Conservation (phyloP, 2,797 vertebrate genomes). For the Vultur gryphus region DNA sequence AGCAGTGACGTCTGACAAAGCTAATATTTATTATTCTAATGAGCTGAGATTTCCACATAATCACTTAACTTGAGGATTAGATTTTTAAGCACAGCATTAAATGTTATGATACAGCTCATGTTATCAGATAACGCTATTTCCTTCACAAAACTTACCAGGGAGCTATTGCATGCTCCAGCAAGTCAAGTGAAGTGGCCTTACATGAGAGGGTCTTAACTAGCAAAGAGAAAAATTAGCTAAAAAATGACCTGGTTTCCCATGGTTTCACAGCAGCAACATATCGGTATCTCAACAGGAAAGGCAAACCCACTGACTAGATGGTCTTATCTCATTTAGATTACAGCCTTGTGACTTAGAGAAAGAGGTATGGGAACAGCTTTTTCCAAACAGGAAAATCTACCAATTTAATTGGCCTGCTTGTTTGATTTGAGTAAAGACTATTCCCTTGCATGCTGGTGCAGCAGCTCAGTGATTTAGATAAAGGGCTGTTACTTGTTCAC, state of each 20-base stretch:
- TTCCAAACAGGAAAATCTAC: neutral
- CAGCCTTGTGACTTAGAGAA: neutral
- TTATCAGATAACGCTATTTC: neutral
- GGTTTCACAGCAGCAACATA: neutral
- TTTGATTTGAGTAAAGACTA: neutral
- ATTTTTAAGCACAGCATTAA: neutral
- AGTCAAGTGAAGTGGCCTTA: neutral
- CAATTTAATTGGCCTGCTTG: neutral
- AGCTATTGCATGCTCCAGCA: neutral
- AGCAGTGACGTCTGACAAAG: neutral
- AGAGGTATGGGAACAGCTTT: neutral
- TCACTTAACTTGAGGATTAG: neutral
- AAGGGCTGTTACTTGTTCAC: neutral
- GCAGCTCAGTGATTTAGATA: conserved; percentile 2
- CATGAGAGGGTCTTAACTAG: neutral
- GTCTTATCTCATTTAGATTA: neutral
- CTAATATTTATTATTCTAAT: neutral
- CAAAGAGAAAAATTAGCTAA: neutral
- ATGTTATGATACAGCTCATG: neutral
- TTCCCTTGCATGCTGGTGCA: neutral
- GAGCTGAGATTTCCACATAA: neutral
- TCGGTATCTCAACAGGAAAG: neutral
- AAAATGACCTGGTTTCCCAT: neutral
- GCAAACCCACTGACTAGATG: neutral
- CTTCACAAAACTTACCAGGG: neutral